Base-by-base conservation (phyloP, 1,140 invertebrate species). In the Acromyrmex echinatior region DNA sequence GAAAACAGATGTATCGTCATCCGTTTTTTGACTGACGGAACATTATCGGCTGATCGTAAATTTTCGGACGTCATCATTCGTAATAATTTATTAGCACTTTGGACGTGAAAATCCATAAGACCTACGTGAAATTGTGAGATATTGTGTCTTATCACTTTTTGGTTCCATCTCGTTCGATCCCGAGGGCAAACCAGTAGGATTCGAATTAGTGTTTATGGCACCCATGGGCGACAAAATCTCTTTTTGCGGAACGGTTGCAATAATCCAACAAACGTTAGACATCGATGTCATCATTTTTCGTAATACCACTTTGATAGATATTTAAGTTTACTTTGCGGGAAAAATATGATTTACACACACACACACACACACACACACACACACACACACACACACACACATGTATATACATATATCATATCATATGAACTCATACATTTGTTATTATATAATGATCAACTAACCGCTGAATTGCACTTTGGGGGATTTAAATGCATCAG, bases 131-230 rank as follows among this genome's bases (percentile, higher is more conserved):
- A 90, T 90, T 70, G 88, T 90, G 86, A 90, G 89, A 90, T 90
- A 90, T 90, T 80, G 89, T 85, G 76, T 90, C 89, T 90, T 90
- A 87, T 90, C 89, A 85, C 74, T 87, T 88, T 77, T 80, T 35
- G 60, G 66, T 73, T 28, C 79, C 68, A 86, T 6, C 74, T 86
- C 88, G 89, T 87, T 90, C 89, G 86, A 90, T 90, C 89, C 84
- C 71, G 56, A 16, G 53, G 56, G 88, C 66, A 77, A 90, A 76
- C 62, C 74, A 39, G 63, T 87, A 71, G 86, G 88, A 90, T 90
- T 87, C 88, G 88, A 86, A 90, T 90, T 90, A 90, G 86, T 87
- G 86, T 90, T 90, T 90, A 90, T 78, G 79, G 89, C 79, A 86
- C 88, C 89, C 88, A n/a, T 74, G 88, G 89, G 86, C 78, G 49